phyloP scores from a whole-genome alignment of 23 tunicate genomes.

The Pegea sp. region DNA sequence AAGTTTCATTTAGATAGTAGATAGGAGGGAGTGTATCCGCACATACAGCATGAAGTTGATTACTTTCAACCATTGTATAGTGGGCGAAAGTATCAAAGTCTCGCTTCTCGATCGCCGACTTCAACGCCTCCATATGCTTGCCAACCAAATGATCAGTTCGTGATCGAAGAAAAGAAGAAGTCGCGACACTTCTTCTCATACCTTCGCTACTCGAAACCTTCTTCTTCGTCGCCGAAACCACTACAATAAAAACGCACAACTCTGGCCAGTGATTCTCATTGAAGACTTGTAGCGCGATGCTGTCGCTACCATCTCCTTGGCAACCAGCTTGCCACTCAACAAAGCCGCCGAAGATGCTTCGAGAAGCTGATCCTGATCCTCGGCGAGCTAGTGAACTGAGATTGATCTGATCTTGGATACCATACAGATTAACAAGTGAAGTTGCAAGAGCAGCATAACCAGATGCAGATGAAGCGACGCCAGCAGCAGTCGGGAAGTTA shows the following conservation, averaged over 20 bases:
- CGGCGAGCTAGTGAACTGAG: slow-evolving; percentile 36
- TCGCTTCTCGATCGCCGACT: slow-evolving; percentile 16
- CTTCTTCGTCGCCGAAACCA: slow-evolving; percentile 19
- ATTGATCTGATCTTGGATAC: slow-evolving; percentile 16
- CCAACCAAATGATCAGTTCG: slow-evolving; percentile 23
- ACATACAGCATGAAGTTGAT: slow-evolving; percentile 76
- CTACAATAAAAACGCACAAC: slow-evolving; percentile 47
- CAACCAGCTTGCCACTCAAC: slow-evolving; percentile 61
- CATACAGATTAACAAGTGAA: slow-evolving; percentile 19
- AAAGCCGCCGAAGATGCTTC: slow-evolving; percentile 79
- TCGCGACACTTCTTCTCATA: slow-evolving; percentile 49
- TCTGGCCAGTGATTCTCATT: slow-evolving; percentile 69
- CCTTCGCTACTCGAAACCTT: slow-evolving; percentile 67
- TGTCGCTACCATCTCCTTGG: slow-evolving; percentile 29
- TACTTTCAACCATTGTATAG: slow-evolving; percentile 63
- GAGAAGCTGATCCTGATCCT: slow-evolving; percentile 81
- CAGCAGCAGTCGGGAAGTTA: slow-evolving; percentile 87
- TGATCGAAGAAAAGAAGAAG: slow-evolving; percentile 30
- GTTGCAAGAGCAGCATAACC: slow-evolving; percentile 60
- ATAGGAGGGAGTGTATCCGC: slow-evolving; percentile 65
- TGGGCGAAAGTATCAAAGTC: slow-evolving; percentile 48
- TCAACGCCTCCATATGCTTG: slow-evolving; percentile 12
- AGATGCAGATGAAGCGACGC: slow-evolving; percentile 83
- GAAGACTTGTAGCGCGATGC: slow-evolving; percentile 22
- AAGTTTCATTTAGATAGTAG: slow-evolving; percentile 25